Base-by-base conservation (phyloP, 2,113 vertebrate species). In the Rallus limicola region DNA sequence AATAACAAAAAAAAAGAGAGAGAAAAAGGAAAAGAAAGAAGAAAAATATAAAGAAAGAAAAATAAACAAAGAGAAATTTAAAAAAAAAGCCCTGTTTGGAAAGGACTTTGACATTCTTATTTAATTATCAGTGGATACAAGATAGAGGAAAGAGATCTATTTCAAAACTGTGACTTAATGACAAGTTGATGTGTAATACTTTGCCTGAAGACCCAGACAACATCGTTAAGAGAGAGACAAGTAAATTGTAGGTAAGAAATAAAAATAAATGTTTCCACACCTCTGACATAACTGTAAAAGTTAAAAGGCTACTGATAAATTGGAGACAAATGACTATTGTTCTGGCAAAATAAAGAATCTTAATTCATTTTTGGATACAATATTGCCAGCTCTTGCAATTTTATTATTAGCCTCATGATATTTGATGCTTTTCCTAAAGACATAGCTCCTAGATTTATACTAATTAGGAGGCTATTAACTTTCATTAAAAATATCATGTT, bases 211-310 rank as follows among this genome's bases (percentile, higher is more conserved):
- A 96, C 95, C 92, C 95, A 97, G 96, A 97, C 97, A 98, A 97
- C 96, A 96, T 97, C 95, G 70, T 97, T 97, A 97, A 96, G 82
- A 95, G 62, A 97, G 96, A 98, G 92, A 96, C 97, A 96, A 93
- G 94, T 97, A 98, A 97, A 97, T 97, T 98, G 97, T 98, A 98
- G 95, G 97, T 97, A 97, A 97, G 97, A 93, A 98, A 97, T 96
- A 98, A 96, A 98, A 98, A 97, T 97, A 98, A 97, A 98, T 96
- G 94, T 97, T 95, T 96, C 97, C 97, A 91, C 97, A 97, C 96
- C 93, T 97, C 92, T 97, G 97, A 97, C 97, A 97, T 97, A 98
- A 98, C 91, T 97, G 86, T 97, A 97, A 97, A 97, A 97, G 90
- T 96, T 97, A 96, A 96, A 97, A 97, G 96, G 95, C 89, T 95